Conservation (phyloP, 2,797 vertebrate species). For the Hozukius guyotensis region DNA sequence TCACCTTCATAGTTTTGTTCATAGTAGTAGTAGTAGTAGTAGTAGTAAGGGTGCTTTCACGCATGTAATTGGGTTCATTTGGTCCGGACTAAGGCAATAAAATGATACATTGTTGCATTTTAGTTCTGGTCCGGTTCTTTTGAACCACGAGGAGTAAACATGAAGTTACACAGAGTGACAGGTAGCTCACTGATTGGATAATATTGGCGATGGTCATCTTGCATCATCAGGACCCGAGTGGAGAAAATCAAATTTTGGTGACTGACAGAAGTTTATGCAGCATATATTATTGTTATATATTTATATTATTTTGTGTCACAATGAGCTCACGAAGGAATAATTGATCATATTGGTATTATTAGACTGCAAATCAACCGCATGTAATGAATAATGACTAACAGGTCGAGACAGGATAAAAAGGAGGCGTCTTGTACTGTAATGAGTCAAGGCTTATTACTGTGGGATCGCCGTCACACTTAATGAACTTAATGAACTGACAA, state of each 20-base stretch:
- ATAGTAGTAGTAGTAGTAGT: too few relatives aligned
- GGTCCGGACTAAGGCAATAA: neutral
- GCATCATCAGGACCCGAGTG: neutral
- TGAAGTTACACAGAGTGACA: neutral
- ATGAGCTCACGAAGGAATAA: neutral
- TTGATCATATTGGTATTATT: neutral
- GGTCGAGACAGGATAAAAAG: neutral
- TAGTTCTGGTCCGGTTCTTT: neutral
- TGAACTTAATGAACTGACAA: neutral
- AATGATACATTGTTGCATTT: neutral
- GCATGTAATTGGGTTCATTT: neutral
- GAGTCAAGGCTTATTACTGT: neutral
- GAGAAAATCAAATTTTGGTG: neutral
- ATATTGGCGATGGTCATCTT: neutral
- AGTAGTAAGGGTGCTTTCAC: neutral
- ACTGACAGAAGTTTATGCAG: neutral
- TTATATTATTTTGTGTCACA: neutral
- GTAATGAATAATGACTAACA: neutral
- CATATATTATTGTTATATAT: neutral
- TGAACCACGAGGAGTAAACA: neutral
- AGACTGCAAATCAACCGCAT: neutral
- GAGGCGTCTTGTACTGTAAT: neutral
- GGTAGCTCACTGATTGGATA: neutral
- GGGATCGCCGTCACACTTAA: neutral
- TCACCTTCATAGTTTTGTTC: neutral